Base-by-base conservation (phyloP, 2,797 vertebrate species). In the Podarcis siculus region DNA sequence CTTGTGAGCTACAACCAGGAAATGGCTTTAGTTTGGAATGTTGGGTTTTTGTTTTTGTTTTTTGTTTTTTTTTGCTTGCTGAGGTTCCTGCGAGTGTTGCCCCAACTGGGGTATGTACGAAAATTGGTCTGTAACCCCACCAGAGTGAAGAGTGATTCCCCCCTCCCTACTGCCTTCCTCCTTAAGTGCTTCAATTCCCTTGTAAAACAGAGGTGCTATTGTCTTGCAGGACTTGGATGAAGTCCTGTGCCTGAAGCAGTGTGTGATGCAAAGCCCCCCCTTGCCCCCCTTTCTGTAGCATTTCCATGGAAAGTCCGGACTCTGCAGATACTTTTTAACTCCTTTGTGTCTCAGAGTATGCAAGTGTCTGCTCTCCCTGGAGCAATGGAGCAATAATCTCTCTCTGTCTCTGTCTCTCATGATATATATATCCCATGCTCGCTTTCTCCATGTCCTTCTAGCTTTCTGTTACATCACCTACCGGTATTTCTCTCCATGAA, bases 201-300 rank as follows among this genome's bases (percentile, higher is more conserved):
- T 32, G 1, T 93, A 83, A 95, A 96, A 97, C 96, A 97, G 96
- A 95, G 93, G 85, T 93, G 92, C 94, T 94, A 96, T 97, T 97
- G 96, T 97, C 95, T 93, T 86, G 91, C 61, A 86, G 87, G 87
- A 3, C 83, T 79, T 93, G 86, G 91, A 93, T 87, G 88, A 93
- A 96, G 91, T 95, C 92, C 93, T 95, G 91, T 90, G 95, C 95
- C 94, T 95, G 58, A 55, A 95, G 96, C 95, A 95, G 92, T 91
- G 92, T 73, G 69, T 0, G 35, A 87, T 93, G 76, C 12, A 94
- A 93, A 95, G 85, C 84, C 91, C 93, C 27, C 27, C 55, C 3
- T 4, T 15, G 49, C 27, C 32, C 19, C 79, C 55, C 93, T 92
- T 87, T 75, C 76, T 87, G 89, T 90, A 94, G 80, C 91, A 35